Evolutionary conservation across 2,797 vertebrate species (phyloP), one percentile per base, ranked within the genome.

Genomic region (Tragopan temminckii): DNA sequence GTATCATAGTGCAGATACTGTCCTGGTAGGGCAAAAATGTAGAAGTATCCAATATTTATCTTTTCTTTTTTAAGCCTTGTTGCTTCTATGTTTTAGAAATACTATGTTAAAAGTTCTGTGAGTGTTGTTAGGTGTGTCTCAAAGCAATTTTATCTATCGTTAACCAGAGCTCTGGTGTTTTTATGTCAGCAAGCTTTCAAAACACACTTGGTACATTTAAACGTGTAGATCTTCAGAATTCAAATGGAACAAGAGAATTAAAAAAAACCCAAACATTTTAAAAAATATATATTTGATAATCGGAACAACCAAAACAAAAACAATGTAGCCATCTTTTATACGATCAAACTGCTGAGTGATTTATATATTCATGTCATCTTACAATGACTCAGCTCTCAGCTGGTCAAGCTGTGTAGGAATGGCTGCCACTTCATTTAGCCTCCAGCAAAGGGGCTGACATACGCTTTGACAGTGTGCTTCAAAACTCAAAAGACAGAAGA

Each of bases 71-170:
- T 23, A 76, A 72, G 21, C 25, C 53, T 18, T 87, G n/a, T 55
- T 78, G 48, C 88, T 79, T 67, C 42, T 70, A 24, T 88, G 66
- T 82, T 90, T 96, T 78, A 38, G 45, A 69, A 94, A 86, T 70
- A 80, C 25, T 9, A 58, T 11, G 40, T 84, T 76, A 59, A 64
- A 85, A 89, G 52, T 38, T 77, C 17, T 53, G n/a, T 87, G 18
- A 63, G 38, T 63, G 78, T 43, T 89, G 33, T 82, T 93, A 89
- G 68, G 61, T 71, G 70, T 90, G 75, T 74, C 90, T 81, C 5
- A 3, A 84, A 85, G 24, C 11, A 72, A 17, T 79, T 83, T 88
- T 85, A 75, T 72, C 62, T 91, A 20, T 74, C 29, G 8, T 50
- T 74, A 90, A 45, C 4, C 17, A 86, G 59, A 79, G 24, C 16